A percentile compares a stretch with the other conserved stretches of the same genome.
These are phyloP conservation scores for Lagopus muta DNA, from an alignment of 2,113 vertebrate genomes.

Conservation along the genomic window DNA sequence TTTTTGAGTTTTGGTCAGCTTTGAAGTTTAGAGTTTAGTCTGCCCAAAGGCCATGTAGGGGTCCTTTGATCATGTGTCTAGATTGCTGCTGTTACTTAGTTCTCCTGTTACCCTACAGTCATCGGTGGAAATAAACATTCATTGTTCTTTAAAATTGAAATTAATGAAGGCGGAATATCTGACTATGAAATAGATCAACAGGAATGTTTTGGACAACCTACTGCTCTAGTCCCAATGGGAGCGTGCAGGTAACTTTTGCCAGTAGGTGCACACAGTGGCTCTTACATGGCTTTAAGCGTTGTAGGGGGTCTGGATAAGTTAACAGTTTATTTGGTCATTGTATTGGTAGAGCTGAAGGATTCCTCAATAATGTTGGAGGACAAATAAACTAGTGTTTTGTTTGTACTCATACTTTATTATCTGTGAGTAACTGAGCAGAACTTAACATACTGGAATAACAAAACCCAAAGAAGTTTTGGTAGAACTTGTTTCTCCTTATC, in stretches of 20 bases:
- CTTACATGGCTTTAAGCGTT: not conserved
- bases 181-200: constrained; percentile 10
- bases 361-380: rapidly evolving
- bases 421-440: not conserved
- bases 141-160: constrained; percentile 45
- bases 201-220: not conserved
- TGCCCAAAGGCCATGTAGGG: not conserved
- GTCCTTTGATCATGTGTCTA: constrained; percentile 13
- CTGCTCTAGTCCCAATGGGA: not conserved
- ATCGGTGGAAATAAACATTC: constrained; percentile 37
- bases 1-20: not conserved
- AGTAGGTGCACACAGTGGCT: not conserved
- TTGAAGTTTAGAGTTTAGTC: constrained; percentile 37
- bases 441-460: not conserved
- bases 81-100: constrained; percentile 36
- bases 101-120: constrained; percentile 19
- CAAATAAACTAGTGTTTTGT: not conserved
- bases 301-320: not conserved
- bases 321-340: not conserved
- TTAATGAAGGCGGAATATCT: constrained; percentile 11
- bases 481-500: constrained; percentile 20
- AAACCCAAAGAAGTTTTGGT: constrained; percentile 21
- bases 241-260: not conserved
- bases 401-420: not conserved
- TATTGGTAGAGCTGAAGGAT: not conserved